A percentile compares a stretch with the other conserved stretches of the same genome.
These are phyloP conservation scores for Drosophila sturtevanti DNA, from an alignment of 1,140 invertebrate species.

Conservation along the genomic window DNA sequence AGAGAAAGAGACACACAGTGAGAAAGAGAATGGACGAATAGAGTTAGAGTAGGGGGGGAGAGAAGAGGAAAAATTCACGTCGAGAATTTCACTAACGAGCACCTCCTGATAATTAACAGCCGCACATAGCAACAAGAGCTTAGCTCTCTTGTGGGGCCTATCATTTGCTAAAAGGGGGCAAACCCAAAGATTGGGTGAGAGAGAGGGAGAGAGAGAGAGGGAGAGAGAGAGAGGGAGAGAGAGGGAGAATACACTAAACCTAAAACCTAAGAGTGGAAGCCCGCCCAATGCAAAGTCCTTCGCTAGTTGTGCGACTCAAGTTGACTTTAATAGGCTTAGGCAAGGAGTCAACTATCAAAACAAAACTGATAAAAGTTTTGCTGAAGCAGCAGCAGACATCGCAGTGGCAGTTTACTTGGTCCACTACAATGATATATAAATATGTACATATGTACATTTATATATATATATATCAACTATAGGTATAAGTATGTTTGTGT, in stretches of 20 bases:
- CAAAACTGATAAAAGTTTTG: slow-evolving; percentile 69
- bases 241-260: slow-evolving; percentile 17
- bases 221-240: neutral
- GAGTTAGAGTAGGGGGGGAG: too few species aligned
- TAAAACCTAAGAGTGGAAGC: slow-evolving; percentile 42
- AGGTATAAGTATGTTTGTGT: neutral
- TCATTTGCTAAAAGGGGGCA: slow-evolving; percentile 32
- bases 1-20: slow-evolving; percentile 6
- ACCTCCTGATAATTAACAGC: slow-evolving; percentile 70
- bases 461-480: slow-evolving; percentile 14
- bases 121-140: slow-evolving; percentile 37
- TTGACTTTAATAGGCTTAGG: slow-evolving; percentile 72
- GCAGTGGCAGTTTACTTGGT: too few species aligned
- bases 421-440: slow-evolving; percentile 22
- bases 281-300: slow-evolving; percentile 66
- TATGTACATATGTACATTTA: too few species aligned
- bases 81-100: slow-evolving; percentile 68
- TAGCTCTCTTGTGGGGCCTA: slow-evolving; percentile 55
- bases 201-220: too few species aligned
- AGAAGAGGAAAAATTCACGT: slow-evolving; percentile 3
- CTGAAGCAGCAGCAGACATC: slow-evolving; percentile 15
- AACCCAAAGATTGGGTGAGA: too few species aligned
- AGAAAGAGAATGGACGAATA: too few species aligned
- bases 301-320: slow-evolving; percentile 69
- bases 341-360: slow-evolving; percentile 76